phyloP scores from a whole-genome alignment of 2,888 invertebrate genomes.

The Drosophila algonquin region DNA sequence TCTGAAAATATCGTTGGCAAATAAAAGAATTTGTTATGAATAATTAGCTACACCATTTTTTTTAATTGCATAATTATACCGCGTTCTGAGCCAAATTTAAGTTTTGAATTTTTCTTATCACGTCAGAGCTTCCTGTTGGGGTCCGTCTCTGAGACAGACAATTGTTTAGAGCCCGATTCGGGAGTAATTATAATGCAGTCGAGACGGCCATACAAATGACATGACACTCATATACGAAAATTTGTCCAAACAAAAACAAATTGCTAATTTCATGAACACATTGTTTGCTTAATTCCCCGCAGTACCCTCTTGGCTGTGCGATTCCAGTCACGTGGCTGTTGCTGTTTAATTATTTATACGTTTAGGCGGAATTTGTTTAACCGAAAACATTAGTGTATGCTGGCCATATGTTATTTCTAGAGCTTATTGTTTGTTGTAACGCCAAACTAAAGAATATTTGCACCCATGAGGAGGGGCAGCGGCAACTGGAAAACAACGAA shows the following conservation, averaged over 20 bases:
- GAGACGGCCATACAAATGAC: conserved; percentile 65
- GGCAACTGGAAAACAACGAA: not conserved
- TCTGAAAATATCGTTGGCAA: not conserved
- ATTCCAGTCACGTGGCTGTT: conserved; percentile 46
- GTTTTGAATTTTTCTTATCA: conserved; percentile 30
- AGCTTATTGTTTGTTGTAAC: conserved; percentile 29
- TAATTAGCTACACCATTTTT: conserved; percentile 8
- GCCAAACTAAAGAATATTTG: conserved; percentile 7
- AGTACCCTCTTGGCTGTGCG: not conserved
- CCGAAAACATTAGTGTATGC: conserved; percentile 7
- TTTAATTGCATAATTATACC: conserved; percentile 25
- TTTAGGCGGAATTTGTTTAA: conserved; percentile 17
- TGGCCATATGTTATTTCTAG: conserved; percentile 31
- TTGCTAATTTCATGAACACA: conserved; percentile 35
- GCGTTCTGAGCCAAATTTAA: conserved; percentile 13
- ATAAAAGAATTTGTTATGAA: not conserved
- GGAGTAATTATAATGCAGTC: conserved; percentile 58
- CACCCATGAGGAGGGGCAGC: not conserved
- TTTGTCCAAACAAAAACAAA: conserved; percentile 33
- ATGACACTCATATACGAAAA: conserved; percentile 6
- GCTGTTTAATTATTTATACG: conserved; percentile 2
- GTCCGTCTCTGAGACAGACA: conserved; percentile 37
- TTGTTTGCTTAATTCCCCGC: conserved; percentile 23
- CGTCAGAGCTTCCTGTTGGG: conserved; percentile 60
- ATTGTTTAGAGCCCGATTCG: conserved; percentile 58